Percentiles rank a stretch among this genome's conserved stretches.
Evolutionary conservation across 2,888 invertebrate genomes (phyloP).

Genomic region (Dynastes hyllus): DNA sequence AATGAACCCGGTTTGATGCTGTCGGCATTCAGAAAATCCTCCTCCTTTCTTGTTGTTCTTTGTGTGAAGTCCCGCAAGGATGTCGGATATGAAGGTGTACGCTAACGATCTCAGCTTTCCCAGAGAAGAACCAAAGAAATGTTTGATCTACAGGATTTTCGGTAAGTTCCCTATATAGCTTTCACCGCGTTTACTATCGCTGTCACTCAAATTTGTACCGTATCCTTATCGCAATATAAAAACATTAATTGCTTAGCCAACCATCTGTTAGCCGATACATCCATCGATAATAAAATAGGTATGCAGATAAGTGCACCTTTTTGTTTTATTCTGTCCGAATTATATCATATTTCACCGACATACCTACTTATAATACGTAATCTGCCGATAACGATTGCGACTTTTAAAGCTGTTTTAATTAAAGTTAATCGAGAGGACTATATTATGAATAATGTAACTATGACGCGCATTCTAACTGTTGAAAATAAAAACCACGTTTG

Average conservation of each 20-base stretch:
- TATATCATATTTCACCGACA: no score
- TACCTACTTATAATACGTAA: no score
- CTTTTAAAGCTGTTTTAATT: no score
- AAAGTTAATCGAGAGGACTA: no score
- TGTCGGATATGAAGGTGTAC: constrained; percentile 60
- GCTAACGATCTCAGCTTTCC: constrained; percentile 68
- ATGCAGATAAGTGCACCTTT: background rate
- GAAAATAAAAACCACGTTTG: no score
- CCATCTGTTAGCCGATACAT: background rate
- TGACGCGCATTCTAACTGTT: no score
- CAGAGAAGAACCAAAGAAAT: constrained; percentile 67
- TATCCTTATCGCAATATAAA: background rate
- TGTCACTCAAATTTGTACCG: no score
- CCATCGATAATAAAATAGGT: background rate
- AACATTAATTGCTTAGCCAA: background rate
- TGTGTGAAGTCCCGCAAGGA: constrained; percentile 33
- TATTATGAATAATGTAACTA: no score
- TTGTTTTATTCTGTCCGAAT: no score
- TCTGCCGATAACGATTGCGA: no score
- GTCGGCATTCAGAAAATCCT: constrained; percentile 3
- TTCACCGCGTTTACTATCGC: background rate
- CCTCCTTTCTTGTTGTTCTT: constrained; percentile 1
- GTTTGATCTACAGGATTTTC: constrained; percentile 67
- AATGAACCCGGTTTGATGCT: constrained; percentile 30
- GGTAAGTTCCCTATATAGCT: constrained; percentile 57